Percentiles rank a stretch among this genome's conserved stretches.
phyloP scores from a whole-genome alignment of 1,140 invertebrate species.

The Subanguina moxae region DNA sequence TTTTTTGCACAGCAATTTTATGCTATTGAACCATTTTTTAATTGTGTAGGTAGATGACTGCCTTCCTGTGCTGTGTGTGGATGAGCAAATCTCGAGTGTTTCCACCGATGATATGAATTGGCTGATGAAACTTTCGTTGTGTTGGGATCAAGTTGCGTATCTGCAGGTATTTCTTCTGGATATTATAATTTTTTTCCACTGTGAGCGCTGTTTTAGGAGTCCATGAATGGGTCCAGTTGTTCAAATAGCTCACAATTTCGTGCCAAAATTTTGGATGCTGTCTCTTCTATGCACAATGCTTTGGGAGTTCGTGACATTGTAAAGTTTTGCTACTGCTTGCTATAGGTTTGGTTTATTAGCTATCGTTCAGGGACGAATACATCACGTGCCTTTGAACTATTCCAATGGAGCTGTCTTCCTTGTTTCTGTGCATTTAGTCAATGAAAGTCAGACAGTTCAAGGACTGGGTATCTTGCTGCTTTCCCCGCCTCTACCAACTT shows the following conservation, averaged over 20 bases:
- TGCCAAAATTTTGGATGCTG: constrained; percentile 78
- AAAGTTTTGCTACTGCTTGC: not conserved
- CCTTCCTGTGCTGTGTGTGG: constrained; percentile 90
- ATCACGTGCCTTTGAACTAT: constrained; percentile 77
- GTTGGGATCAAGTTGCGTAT: constrained; percentile 89
- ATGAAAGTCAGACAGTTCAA: constrained; percentile 32
- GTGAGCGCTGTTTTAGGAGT: constrained; percentile 62
- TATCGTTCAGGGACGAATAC: constrained; percentile 71
- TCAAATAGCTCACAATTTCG: constrained; percentile 67
- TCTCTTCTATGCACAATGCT: constrained; percentile 83
- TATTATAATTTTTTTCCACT: not conserved
- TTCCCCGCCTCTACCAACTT: not conserved
- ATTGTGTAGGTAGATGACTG: constrained; percentile 75
- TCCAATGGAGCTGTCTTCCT: constrained; percentile 19
- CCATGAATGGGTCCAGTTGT: constrained; percentile 78
- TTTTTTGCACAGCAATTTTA: not conserved
- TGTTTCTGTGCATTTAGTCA: constrained; percentile 67
- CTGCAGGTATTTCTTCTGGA: constrained; percentile 63
- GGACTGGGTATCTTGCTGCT: not conserved
- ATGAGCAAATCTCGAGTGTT: constrained; percentile 66
- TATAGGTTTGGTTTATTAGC: not conserved
- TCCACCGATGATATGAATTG: constrained; percentile 78
- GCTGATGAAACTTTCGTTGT: constrained; percentile 90
- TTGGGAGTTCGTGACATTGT: constrained; percentile 70
- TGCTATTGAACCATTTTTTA: not conserved